phyloP scores from a whole-genome alignment of 2,113 vertebrate species.

The Sylvietta virens region DNA sequence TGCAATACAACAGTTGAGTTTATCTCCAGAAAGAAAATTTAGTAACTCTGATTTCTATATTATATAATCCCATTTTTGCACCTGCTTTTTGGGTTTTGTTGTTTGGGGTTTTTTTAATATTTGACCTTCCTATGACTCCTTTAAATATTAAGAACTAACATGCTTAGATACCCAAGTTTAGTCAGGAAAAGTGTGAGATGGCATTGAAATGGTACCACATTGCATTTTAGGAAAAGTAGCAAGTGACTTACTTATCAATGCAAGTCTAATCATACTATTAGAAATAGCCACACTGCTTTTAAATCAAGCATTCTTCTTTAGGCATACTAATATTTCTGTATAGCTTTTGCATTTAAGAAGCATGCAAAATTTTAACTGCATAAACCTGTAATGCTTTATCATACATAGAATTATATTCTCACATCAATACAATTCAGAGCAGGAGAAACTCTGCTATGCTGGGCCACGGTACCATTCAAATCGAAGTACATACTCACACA shows the following conservation, averaged over 20 bases:
- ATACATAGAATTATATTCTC: background rate
- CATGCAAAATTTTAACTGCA: background rate
- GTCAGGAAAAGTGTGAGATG: background rate
- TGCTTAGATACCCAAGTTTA: background rate
- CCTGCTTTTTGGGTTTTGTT: background rate
- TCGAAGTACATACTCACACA: background rate
- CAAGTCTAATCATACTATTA: background rate
- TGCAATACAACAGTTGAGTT: background rate
- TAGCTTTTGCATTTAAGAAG: background rate
- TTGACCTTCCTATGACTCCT: background rate
- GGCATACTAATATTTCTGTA: background rate
- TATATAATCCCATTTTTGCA: background rate
- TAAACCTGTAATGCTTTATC: background rate
- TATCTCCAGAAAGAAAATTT: background rate
- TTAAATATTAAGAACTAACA: background rate
- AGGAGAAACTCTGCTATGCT: background rate
- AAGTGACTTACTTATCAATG: background rate
- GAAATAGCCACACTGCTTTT: background rate
- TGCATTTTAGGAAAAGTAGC: background rate
- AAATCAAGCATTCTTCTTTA: background rate
- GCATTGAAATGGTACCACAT: background rate
- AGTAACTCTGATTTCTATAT: background rate
- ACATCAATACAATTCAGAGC: background rate
- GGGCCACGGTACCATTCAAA: background rate
- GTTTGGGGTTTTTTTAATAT: background rate